phyloP scores from a whole-genome alignment of 1,140 invertebrate genomes.

The Bursaphelenchus mucronatus region DNA sequence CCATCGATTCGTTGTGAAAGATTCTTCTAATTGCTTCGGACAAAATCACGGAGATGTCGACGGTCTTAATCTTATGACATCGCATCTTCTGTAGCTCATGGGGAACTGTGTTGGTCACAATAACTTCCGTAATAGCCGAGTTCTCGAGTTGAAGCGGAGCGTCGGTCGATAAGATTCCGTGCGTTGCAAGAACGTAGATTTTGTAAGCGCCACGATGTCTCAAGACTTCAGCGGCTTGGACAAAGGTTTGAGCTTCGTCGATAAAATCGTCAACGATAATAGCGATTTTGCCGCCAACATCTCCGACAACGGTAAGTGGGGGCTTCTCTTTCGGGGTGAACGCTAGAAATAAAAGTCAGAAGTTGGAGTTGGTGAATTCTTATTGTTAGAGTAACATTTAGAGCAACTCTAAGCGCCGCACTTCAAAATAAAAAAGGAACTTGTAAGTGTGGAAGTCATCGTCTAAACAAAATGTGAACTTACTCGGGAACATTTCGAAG shows the following conservation, averaged over 20 bases:
- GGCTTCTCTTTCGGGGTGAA: slow-evolving; percentile 92
- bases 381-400: too few species aligned
- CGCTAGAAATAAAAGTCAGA: not conserved
- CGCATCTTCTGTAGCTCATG: slow-evolving; percentile 73
- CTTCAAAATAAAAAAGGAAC: too few species aligned
- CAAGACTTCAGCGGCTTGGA: slow-evolving; percentile 90
- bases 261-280: slow-evolving; percentile 99
- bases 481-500: too few species aligned
- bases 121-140: slow-evolving; percentile 90
- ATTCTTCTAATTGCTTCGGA: slow-evolving; percentile 43
- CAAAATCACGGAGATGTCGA: slow-evolving; percentile 44
- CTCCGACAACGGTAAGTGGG: slow-evolving; percentile 90
- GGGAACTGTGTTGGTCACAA: slow-evolving; percentile 66
- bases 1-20: slow-evolving; percentile 51
- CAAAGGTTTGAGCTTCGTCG: slow-evolving; percentile 85
- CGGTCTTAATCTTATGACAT: slow-evolving; percentile 50
- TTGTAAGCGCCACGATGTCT: slow-evolving; percentile 92
- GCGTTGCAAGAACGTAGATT: slow-evolving; percentile 94
- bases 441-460: too few species aligned
- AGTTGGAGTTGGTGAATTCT: too few species aligned
- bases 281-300: slow-evolving; percentile 90
- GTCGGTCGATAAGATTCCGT: slow-evolving; percentile 90
- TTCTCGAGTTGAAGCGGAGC: slow-evolving; percentile 90
- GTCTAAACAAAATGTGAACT: too few species aligned
- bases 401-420: too few species aligned